These are phyloP conservation scores for Melitaea cinxia DNA, from an alignment of 1,140 invertebrate species.

Conservation along the genomic window DNA sequence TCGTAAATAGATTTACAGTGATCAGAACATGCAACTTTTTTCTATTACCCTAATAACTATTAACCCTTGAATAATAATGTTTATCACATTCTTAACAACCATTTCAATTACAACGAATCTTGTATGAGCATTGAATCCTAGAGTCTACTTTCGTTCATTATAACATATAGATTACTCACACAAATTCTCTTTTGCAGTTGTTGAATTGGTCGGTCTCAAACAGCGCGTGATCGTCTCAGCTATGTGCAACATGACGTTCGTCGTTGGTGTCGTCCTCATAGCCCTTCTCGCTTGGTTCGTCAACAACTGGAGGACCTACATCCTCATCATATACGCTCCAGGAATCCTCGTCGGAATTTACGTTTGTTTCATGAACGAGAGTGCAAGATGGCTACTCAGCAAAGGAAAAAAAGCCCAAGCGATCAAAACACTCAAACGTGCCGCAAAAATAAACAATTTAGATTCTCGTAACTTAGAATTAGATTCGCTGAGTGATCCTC, in stretches of 20 bases:
- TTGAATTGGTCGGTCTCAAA: slow-evolving; percentile 72
- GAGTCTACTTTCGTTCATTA: too few relatives aligned
- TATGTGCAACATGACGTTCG: slow-evolving; percentile 83
- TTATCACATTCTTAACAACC: too few relatives aligned
- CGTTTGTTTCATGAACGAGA: slow-evolving; percentile 94
- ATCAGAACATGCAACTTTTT: too few relatives aligned
- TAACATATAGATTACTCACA: neutral
- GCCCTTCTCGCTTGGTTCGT: slow-evolving; percentile 86
- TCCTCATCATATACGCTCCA: slow-evolving; percentile 86
- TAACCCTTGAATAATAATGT: too few relatives aligned
- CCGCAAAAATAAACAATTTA: slow-evolving; percentile 87
- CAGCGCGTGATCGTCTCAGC: slow-evolving; percentile 73
- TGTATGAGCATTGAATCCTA: too few relatives aligned
- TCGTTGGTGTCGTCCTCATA: slow-evolving; percentile 86
- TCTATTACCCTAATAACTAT: too few relatives aligned
- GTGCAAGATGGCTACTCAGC: slow-evolving; percentile 89
- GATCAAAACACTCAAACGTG: slow-evolving; percentile 85
- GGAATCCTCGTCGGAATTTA: slow-evolving; percentile 87
- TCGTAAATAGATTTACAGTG: neutral
- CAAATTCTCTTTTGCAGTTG: slow-evolving; percentile 50
- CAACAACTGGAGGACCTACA: slow-evolving; percentile 86
- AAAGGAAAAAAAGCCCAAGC: slow-evolving; percentile 89
- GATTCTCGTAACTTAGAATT: slow-evolving; percentile 82
- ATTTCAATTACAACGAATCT: too few relatives aligned
- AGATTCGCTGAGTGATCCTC: slow-evolving; percentile 72